Evolutionary conservation across 2,797 vertebrate genomes (phyloP).

Genomic region (Passerculus sandwichensis): DNA sequence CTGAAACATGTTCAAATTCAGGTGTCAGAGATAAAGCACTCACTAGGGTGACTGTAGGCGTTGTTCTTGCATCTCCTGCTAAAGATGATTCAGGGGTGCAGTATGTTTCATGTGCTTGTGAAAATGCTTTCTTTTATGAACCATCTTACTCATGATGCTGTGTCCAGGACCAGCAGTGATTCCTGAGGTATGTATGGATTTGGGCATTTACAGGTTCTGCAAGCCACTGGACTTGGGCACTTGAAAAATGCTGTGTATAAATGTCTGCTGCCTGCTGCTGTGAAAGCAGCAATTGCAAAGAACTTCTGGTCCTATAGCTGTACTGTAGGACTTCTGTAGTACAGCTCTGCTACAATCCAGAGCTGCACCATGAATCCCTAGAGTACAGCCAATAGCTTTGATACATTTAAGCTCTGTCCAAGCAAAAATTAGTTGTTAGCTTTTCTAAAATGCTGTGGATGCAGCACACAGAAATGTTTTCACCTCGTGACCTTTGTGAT

Average conservation of each 20-base stretch:
- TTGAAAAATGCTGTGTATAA: background rate
- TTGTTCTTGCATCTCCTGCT: background rate
- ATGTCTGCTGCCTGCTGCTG: background rate
- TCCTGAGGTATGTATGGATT: background rate
- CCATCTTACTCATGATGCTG: fast-evolving
- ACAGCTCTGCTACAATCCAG: no score
- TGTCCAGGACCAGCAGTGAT: background rate
- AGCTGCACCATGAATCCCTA: fast-evolving
- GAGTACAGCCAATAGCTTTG: background rate
- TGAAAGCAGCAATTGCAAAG: background rate
- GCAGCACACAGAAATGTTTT: background rate
- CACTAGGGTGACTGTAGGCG: fast-evolving
- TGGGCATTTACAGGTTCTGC: background rate
- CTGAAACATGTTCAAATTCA: background rate
- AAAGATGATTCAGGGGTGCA: background rate
- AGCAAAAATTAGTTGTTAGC: background rate
- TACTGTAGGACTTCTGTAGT: no score
- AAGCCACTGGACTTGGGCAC: background rate
- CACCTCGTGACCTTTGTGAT: background rate
- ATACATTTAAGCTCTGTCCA: background rate
- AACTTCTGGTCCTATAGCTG: background rate
- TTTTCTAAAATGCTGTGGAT: background rate
- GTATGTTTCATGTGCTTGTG: background rate
- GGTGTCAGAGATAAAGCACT: background rate
- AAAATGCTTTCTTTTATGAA: background rate